Conservation (phyloP, 2,797 vertebrate species). For the Hylomyscus alleni region DNA sequence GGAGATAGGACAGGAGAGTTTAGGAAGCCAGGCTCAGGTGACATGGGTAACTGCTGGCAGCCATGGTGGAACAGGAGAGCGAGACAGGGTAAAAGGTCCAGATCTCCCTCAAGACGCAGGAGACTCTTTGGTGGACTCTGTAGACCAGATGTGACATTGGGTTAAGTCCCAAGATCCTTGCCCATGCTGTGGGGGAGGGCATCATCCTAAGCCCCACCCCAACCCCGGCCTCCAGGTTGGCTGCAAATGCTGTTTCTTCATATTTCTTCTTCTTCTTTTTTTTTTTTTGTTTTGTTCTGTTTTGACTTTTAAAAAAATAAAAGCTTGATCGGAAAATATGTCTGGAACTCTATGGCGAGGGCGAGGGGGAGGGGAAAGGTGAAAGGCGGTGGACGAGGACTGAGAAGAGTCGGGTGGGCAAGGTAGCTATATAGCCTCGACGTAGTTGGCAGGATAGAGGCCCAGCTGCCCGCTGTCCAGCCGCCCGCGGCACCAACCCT, state of each 20-base stretch:
- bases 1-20: background rate
- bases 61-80: background rate
- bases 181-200: conserved; percentile 18
- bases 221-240: conserved; percentile 74
- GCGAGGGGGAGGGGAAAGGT: conserved; percentile 81
- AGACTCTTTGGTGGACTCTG: conserved; percentile 78
- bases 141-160: conserved; percentile 51
- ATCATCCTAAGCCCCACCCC: conserved; percentile 17
- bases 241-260: conserved; percentile 76
- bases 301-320: conserved; percentile 92
- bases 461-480: conserved; percentile 96
- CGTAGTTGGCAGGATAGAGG: conserved; percentile 99
- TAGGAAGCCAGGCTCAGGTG: conserved; percentile 18
- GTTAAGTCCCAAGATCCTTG: conserved; percentile 57
- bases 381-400: conserved; percentile 76
- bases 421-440: conserved; percentile 95
- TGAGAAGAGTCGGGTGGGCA: conserved; percentile 67
- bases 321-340: conserved; percentile 94
- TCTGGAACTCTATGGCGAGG: conserved; percentile 93
- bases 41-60: background rate
- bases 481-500: conserved; percentile 99
- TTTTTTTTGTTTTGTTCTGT: conserved; percentile 79
- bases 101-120: conserved; percentile 59
- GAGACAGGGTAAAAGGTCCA: conserved; percentile 13
- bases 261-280: conserved; percentile 62